Base-by-base conservation (phyloP, 2,888 invertebrate species). In the Aphelenchoides bicaudatus region DNA sequence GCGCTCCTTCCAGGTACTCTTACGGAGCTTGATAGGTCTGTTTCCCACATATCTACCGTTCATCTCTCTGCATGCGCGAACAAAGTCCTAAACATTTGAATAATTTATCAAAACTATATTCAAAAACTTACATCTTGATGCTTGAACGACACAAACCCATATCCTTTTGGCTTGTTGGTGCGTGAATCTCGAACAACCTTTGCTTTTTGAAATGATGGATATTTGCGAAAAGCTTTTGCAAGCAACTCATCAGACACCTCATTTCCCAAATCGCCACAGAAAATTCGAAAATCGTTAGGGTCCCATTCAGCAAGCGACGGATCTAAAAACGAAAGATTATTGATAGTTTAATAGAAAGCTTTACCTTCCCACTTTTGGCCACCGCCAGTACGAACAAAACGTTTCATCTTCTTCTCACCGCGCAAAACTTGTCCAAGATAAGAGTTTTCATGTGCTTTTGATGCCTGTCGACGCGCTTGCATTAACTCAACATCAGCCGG, bases 1-100 rank as follows among this genome's bases (percentile, higher is more conserved):
- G 61, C 98, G 85, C 25, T 70, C 73, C 74, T 88, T 88, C 98
- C 98, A 99, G 0, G 88, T 87, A 79, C 94, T 94, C 82, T 98
- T 98, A 23, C 96, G 83, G 56, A 98, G 82, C 80, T 99, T 99
- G 64, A 98, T 98, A 0, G 98, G 98, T 37, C 98, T 85, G 78
- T 94, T 96, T 59, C 98, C 98, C 0, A 99, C 98, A 80, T 99
- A 99, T 59, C 93, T 88, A 19, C 96, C 98, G 81, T 99, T 96
- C 90, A 98, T 92, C 84, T 99, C 98, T 79, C 94, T 90, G 89
- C 96, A 96, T 6, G 98, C 98, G 74, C 89, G 87, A 54, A 92
- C 92, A 79, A 96, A 98, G 81, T 98, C 98, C 30, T 89, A 88
- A 34, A 63, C 0, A 19, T 30, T 30, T 48, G 21, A 48, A 48